A percentile compares a stretch with the other conserved stretches of the same genome.
Conservation (phyloP, 2,888 invertebrate species). For the Pinctada fucata region DNA sequence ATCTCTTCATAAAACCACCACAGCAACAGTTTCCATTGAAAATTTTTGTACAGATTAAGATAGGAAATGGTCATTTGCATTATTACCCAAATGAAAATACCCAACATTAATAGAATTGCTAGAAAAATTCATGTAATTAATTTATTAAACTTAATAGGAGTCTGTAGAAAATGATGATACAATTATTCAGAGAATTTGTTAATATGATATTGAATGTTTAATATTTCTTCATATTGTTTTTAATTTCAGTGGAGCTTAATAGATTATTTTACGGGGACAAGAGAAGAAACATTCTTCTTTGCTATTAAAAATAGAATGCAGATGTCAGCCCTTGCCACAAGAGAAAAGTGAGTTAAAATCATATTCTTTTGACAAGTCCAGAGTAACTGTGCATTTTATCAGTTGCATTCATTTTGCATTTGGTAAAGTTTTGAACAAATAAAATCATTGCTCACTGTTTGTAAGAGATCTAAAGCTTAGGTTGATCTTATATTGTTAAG, state of each 20-base stretch:
- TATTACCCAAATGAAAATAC: too few relatives aligned
- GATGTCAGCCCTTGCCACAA: constrained; percentile 71
- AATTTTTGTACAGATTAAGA: too few relatives aligned
- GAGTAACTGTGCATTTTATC: background rate
- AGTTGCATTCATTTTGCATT: too few relatives aligned
- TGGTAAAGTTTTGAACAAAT: background rate
- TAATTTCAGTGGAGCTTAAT: constrained; percentile 60
- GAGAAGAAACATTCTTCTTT: constrained; percentile 76
- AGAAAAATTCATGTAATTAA: too few relatives aligned
- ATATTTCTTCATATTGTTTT: constrained; percentile 7
- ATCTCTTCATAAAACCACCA: background rate
- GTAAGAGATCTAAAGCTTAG: background rate
- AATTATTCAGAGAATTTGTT: too few relatives aligned
- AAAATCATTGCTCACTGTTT: background rate
- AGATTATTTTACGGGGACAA: constrained; percentile 71
- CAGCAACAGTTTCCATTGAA: too few relatives aligned
- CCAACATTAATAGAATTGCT: too few relatives aligned
- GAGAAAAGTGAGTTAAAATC: constrained; percentile 66
- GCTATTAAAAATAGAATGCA: constrained; percentile 72
- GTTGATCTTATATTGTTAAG: too few relatives aligned
- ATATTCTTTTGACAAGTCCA: background rate
- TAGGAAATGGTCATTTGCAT: too few relatives aligned
- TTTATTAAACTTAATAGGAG: too few relatives aligned
- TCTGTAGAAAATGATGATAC: too few relatives aligned
- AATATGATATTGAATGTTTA: too few relatives aligned